Conservation (phyloP, 2,888 invertebrate genomes). For the Alviniconcha strummeri region DNA sequence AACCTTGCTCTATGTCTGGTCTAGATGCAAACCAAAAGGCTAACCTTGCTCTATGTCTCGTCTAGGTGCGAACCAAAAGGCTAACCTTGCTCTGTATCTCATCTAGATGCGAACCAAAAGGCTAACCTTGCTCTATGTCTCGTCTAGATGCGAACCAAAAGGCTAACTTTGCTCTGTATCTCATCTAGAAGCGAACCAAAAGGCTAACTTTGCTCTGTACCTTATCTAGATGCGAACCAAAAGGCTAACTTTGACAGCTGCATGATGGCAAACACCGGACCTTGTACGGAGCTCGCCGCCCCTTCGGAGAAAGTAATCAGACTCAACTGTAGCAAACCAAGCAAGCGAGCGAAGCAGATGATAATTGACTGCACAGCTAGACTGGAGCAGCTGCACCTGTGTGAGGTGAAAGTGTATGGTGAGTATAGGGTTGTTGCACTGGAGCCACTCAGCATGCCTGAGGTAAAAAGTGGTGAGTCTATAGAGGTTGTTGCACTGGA, state of each 20-base stretch:
- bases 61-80: background rate
- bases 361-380: background rate
- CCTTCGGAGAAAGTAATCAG: background rate
- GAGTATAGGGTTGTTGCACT: background rate
- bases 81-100: background rate
- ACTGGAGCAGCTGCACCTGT: background rate
- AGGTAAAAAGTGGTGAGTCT: too few relatives aligned
- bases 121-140: too few relatives aligned
- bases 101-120: too few relatives aligned
- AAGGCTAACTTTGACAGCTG: background rate
- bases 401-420: constrained; percentile 11
- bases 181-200: too few relatives aligned
- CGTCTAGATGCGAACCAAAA: too few relatives aligned
- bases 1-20: too few relatives aligned
- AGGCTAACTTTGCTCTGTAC: too few relatives aligned
- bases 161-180: too few relatives aligned
- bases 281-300: background rate
- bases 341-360: background rate
- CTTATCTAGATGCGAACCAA: too few relatives aligned
- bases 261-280: background rate
- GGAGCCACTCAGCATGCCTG: too few relatives aligned
- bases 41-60: too few relatives aligned
- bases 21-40: background rate
- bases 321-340: background rate
- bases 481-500: too few relatives aligned